phyloP scores from a whole-genome alignment of 2,113 vertebrate genomes.

The Prionailurus viverrinus region DNA sequence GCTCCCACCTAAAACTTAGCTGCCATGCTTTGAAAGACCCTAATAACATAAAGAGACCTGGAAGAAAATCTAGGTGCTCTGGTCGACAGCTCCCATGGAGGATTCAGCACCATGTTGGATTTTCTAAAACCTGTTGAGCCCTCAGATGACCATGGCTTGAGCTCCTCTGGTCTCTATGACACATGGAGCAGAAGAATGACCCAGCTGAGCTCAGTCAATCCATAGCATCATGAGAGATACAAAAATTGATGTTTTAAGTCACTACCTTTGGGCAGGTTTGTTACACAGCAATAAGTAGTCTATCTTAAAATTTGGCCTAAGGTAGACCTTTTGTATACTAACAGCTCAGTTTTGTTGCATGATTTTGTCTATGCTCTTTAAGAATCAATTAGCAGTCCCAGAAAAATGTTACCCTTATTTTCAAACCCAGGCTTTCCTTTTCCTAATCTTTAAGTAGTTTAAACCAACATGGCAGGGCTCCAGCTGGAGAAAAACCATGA shows the following conservation, averaged over 20 bases:
- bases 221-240: not conserved
- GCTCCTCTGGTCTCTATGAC: not conserved
- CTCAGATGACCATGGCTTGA: not conserved
- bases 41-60: not conserved
- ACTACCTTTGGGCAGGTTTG: not conserved
- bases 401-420: not conserved
- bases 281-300: not conserved
- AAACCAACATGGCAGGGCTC: not conserved
- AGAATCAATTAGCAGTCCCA: not conserved
- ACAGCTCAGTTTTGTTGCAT: not conserved
- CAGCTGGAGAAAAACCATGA: not conserved
- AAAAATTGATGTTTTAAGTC: not conserved
- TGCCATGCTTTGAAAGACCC: not conserved
- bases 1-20: not conserved
- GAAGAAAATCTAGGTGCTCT: not conserved
- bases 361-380: not conserved
- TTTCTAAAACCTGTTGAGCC: slow-evolving; percentile 26
- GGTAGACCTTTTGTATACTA: not conserved
- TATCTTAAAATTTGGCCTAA: not conserved
- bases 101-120: not conserved
- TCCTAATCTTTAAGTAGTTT: not conserved
- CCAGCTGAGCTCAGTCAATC: not conserved
- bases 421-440: not conserved
- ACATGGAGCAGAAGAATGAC: not conserved
- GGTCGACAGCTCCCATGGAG: not conserved